Percentiles rank a stretch among this genome's conserved stretches.
These are phyloP conservation scores for Drosophila anceps DNA, from an alignment of 2,888 invertebrate genomes.

Conservation along the genomic window DNA sequence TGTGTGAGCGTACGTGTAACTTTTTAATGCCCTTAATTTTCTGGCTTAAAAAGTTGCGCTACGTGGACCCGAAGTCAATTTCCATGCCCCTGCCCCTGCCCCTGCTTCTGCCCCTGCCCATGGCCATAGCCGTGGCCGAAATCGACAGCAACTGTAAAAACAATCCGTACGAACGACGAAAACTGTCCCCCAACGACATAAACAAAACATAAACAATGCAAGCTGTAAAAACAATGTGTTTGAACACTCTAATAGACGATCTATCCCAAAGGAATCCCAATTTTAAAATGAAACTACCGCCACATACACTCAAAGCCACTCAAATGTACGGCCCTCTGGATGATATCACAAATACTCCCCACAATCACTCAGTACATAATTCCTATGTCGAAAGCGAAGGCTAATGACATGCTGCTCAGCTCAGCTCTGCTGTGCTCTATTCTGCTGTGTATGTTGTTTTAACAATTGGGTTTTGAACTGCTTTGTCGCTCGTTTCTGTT, in stretches of 20 bases:
- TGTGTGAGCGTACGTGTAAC: constrained; percentile 48
- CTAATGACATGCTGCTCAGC: constrained; percentile 56
- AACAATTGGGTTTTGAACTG: constrained; percentile 68
- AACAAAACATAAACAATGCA: constrained; percentile 51
- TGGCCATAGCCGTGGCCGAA: constrained; percentile 26
- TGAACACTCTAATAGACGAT: constrained; percentile 27
- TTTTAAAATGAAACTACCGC: constrained; percentile 4
- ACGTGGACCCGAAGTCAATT: constrained; percentile 66
- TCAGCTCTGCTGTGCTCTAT: constrained; percentile 2
- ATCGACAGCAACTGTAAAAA: constrained; percentile 63
- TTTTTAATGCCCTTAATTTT: constrained; percentile 82
- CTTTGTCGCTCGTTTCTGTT: constrained; percentile 42
- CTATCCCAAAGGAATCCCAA: constrained; percentile 39
- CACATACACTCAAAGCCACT: constrained; percentile 11
- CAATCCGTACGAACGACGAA: constrained; percentile 46
- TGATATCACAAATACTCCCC: constrained; percentile 8
- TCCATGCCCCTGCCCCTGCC: constrained; percentile 33
- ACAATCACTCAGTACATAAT: constrained; percentile 6
- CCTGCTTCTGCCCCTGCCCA: background rate
- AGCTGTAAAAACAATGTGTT: constrained; percentile 72
- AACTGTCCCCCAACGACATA: constrained; percentile 74
- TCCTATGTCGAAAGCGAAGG: constrained; percentile 42
- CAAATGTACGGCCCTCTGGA: constrained; percentile 5
- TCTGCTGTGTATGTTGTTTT: constrained; percentile 38
- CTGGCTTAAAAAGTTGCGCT: constrained; percentile 75